phyloP scores from a whole-genome alignment of 2,797 vertebrate species.

The Hydrocynus forskahlii region DNA sequence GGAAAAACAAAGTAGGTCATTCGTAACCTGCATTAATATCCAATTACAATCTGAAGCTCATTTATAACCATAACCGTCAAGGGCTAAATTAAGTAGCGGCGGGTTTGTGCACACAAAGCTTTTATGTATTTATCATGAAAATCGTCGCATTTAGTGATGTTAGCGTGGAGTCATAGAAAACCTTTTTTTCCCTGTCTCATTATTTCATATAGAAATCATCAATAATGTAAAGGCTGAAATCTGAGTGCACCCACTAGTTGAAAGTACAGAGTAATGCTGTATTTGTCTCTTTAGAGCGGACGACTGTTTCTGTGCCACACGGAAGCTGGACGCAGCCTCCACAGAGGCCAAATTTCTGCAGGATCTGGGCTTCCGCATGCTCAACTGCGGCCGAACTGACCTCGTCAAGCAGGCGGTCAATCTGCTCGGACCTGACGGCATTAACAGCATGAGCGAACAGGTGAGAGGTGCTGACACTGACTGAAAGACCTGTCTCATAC shows the following conservation, averaged over 20 bases:
- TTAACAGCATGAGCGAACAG: conserved; percentile 84
- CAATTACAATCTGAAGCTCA: background rate
- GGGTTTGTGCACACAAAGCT: background rate
- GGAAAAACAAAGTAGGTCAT: conserved; percentile 18
- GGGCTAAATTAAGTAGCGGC: background rate
- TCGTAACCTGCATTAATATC: conserved; percentile 10
- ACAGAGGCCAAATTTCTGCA: conserved; percentile 82
- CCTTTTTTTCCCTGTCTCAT: background rate
- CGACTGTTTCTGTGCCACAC: conserved; percentile 78
- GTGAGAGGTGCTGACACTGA: conserved; percentile 60
- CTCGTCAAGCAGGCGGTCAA: conserved; percentile 82
- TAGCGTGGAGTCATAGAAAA: background rate
- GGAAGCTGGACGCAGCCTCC: conserved; percentile 79
- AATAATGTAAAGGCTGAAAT: background rate
- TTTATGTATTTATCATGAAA: conserved; percentile 1
- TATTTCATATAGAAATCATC: background rate
- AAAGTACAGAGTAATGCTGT: background rate
- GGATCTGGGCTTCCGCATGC: conserved; percentile 84
- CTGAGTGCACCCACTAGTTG: background rate
- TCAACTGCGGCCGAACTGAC: conserved; percentile 82
- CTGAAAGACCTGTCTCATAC: too few species aligned
- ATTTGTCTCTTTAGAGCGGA: conserved; percentile 71
- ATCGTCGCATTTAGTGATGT: background rate
- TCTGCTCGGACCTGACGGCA: conserved; percentile 81
- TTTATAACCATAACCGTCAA: conserved; percentile 5